These are phyloP conservation scores for Uropetala carovei DNA, from an alignment of 2,888 invertebrate species.

Conservation along the genomic window DNA sequence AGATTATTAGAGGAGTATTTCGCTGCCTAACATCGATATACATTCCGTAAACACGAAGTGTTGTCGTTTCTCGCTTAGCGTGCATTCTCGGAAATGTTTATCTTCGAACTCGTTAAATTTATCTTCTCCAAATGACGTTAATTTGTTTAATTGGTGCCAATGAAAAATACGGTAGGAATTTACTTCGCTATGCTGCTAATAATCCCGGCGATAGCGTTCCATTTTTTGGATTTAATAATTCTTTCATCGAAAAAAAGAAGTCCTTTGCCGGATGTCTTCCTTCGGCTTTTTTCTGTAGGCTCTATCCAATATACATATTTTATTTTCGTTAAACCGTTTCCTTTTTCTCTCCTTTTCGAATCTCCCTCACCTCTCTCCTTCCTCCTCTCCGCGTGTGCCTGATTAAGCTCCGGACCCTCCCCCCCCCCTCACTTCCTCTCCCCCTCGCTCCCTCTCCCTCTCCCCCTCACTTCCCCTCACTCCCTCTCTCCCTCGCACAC, in stretches of 20 bases:
- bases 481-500: not conserved
- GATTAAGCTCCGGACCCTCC: slow-evolving; percentile 47
- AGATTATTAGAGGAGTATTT: not conserved
- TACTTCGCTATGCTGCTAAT: not conserved
- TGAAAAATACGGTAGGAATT: not conserved
- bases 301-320: slow-evolving; percentile 44
- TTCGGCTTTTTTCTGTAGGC: slow-evolving; percentile 2
- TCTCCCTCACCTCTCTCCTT: not conserved
- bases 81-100: not conserved
- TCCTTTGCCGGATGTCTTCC: slow-evolving; percentile 14
- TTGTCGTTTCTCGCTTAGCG: too few species aligned
- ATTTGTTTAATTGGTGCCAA: not conserved
- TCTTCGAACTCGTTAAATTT: not conserved
- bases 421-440: not conserved
- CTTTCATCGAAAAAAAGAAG: slow-evolving; percentile 43
- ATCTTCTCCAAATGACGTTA: not conserved
- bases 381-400: not conserved
- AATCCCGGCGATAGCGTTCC: not conserved
- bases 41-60: too few species aligned
- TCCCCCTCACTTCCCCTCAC: not conserved
- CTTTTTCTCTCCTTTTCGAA: slow-evolving; percentile 21
- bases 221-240: slow-evolving; percentile 26
- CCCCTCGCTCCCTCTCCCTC: not conserved
- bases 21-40: not conserved
- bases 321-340: slow-evolving; percentile 37